Conservation (phyloP, 1,140 invertebrate genomes). For the Tetranychus cinnabarinus region DNA sequence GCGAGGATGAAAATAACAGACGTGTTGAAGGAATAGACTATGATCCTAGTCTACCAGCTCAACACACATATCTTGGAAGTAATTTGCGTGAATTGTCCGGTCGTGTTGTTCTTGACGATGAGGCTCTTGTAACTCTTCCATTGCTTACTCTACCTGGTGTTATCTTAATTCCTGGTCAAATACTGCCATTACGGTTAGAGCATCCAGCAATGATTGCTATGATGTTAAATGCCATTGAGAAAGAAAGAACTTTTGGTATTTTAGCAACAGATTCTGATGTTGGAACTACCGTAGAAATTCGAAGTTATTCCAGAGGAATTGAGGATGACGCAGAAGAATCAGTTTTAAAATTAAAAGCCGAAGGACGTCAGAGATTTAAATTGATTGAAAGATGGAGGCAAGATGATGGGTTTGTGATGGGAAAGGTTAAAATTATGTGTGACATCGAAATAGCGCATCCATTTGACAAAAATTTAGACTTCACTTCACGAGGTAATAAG, state of each 20-base stretch:
- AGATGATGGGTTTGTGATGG: constrained; percentile 14
- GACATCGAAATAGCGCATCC: constrained; percentile 30
- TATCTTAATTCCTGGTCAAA: constrained; percentile 43
- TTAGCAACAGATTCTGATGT: constrained; percentile 14
- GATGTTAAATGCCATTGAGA: constrained; percentile 28
- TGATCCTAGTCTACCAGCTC: constrained; percentile 15
- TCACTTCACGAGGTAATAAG: constrained; percentile 2
- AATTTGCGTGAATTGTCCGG: constrained; percentile 35
- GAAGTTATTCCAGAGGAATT: constrained; percentile 25
- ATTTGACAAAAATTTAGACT: constrained; percentile 4
- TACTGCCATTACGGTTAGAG: constrained; percentile 39
- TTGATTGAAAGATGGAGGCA: constrained; percentile 26
- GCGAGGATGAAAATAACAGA: not conserved
- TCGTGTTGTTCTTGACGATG: constrained; percentile 32
- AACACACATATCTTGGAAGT: constrained; percentile 33
- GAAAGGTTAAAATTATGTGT: constrained; percentile 36
- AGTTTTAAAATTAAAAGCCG: constrained; percentile 28
- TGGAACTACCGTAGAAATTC: constrained; percentile 46
- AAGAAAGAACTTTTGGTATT: constrained; percentile 36
- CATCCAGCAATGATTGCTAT: constrained; percentile 28
- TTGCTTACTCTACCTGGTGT: constrained; percentile 32
- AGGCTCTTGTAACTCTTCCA: constrained; percentile 26
- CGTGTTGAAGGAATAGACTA: constrained; percentile 4
- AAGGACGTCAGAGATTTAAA: constrained; percentile 38
- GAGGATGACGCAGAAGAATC: constrained; percentile 1